Evolutionary conservation across 2,797 vertebrate species (phyloP).

Genomic region (Platyrinchus mystaceus): DNA sequence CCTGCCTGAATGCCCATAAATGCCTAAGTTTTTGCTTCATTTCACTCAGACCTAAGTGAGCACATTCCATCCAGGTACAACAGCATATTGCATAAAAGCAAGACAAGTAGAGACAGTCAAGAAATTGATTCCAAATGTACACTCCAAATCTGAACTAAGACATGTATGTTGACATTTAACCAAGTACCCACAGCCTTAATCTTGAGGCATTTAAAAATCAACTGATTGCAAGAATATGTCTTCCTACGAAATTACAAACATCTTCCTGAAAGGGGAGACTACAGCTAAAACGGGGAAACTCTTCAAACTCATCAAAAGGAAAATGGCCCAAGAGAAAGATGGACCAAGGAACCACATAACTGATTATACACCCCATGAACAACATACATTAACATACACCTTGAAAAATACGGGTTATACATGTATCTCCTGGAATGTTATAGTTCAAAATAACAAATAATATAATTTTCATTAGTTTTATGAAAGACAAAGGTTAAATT

Average conservation of each 20-base stretch:
- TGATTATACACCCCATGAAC: background rate
- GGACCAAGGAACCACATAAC: background rate
- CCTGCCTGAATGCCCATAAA: background rate
- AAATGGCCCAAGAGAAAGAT: background rate
- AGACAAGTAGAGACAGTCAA: background rate
- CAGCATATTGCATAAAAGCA: background rate
- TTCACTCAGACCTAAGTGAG: background rate
- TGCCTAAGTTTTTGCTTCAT: background rate
- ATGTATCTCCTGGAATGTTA: background rate
- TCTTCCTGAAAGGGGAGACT: background rate
- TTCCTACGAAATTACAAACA: background rate
- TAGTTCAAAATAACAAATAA: background rate
- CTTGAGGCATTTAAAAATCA: background rate
- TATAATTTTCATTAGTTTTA: background rate
- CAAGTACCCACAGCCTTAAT: background rate
- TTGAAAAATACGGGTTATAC: background rate
- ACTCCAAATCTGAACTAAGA: background rate
- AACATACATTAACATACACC: background rate
- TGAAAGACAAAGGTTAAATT: background rate
- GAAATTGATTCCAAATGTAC: background rate
- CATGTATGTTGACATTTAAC: background rate
- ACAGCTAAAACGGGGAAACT: background rate
- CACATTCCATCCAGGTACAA: background rate
- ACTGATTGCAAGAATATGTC: background rate
- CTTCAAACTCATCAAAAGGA: background rate